Base-by-base conservation (phyloP, 2,888 invertebrate species). In the Ophion obscuratus region DNA sequence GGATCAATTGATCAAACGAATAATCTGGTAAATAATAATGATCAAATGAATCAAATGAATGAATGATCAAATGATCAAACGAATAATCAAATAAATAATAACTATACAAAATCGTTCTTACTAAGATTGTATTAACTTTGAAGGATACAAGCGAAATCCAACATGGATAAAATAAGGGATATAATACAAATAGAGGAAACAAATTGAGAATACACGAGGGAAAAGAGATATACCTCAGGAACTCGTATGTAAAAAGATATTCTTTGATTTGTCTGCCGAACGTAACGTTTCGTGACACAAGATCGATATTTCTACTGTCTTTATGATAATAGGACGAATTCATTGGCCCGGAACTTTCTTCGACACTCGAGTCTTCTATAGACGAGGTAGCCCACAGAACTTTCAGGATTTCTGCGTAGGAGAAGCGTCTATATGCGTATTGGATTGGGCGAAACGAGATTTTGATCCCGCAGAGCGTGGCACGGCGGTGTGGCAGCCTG, bases 361-460 rank as follows among this genome's bases (percentile, higher is more conserved):
- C 36, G 57, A 24, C 17, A 11, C 36, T 40, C 20, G 59, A 44
- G n/a, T 44, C 44, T 81, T 67, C 14, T 17, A 57, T n/a, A 17
- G 59, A 59, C 53, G 64, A 20, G 66, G 70, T 31, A 67, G 67
- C 31, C 24, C 27, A 17, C 53, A 44, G 70, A 76, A 76, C 36
- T 83, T 47, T 59, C 24, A 62, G 79, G 24, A 74, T 75, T 83
- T 66, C 59, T 53, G 73, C 7, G 14, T 68, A 53, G 70, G 59
- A 75, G 75, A 82, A 59, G 66, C 62, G 57, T 24, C 59, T 17
- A 73, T 73, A 47, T 62, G 59, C 36, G 31, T 24, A 47, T n/a
- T 47, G 27, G 61, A 36, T 53, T 40, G 73, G 47, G 59, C 62
- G 9, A 75, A 85, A 74, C 66, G 79, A 79, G 80, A 85, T 82